phyloP scores from a whole-genome alignment of 2,888 invertebrate species.

The Hetaerina titia region DNA sequence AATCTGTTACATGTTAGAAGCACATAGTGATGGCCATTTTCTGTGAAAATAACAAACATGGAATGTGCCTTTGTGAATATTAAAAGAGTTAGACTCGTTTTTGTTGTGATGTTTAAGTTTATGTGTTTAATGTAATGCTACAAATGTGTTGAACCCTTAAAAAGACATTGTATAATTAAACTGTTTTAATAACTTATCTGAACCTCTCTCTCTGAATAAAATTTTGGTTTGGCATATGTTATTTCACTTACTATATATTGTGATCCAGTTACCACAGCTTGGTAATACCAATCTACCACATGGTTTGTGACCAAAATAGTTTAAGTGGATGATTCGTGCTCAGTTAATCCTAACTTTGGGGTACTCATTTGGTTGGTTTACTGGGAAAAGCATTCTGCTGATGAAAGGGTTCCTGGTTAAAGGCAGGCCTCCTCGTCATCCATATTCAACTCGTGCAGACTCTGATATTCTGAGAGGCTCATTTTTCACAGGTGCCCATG shows the following conservation, averaged over 20 bases:
- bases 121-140: conserved; percentile 32
- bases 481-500: too few relatives aligned
- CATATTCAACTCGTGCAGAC: too few relatives aligned
- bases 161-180: conserved; percentile 53
- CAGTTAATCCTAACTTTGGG: too few relatives aligned
- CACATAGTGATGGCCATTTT: neutral
- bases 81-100: neutral
- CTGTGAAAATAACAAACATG: neutral
- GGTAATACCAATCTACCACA: too few relatives aligned
- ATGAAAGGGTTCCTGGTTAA: too few relatives aligned
- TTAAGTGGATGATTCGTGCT: too few relatives aligned
- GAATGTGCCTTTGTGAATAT: neutral
- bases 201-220: conserved; percentile 50
- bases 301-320: too few relatives aligned
- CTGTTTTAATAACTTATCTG: conserved; percentile 48
- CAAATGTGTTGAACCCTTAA: conserved; percentile 33
- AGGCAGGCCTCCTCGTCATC: too few relatives aligned
- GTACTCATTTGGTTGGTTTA: too few relatives aligned
- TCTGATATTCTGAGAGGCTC: too few relatives aligned
- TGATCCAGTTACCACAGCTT: neutral
- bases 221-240: neutral
- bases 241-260: neutral
- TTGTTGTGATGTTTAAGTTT: conserved; percentile 28
- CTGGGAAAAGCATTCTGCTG: too few relatives aligned
- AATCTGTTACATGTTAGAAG: neutral